A percentile compares a stretch with the other conserved stretches of the same genome.
These are phyloP conservation scores for Lycocorax pyrrhopterus DNA, from an alignment of 2,113 vertebrate genomes.

Conservation along the genomic window DNA sequence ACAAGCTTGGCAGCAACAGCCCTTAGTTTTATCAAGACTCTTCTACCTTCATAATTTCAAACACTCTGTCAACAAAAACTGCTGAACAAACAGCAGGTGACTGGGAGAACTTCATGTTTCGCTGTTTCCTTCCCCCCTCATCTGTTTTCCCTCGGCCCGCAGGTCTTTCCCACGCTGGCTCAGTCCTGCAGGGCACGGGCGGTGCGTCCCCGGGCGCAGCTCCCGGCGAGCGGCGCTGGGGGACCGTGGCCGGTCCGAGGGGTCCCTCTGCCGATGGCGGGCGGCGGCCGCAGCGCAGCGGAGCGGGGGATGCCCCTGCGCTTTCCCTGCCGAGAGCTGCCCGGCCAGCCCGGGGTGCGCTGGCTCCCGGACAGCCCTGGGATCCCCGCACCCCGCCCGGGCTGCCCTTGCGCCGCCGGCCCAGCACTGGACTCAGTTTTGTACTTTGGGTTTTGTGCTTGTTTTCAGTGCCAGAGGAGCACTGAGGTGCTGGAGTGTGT, in stretches of 20 bases:
- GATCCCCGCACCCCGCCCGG: background rate
- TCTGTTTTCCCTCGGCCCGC: background rate
- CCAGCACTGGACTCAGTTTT: fast-evolving
- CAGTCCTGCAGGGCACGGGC: background rate
- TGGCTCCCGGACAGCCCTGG: no score
- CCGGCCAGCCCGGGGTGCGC: background rate
- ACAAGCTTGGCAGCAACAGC: background rate
- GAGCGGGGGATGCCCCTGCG: background rate
- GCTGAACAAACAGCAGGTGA: background rate
- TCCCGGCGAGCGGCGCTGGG: background rate
- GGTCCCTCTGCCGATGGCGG: slow-evolving; percentile 34
- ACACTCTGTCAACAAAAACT: background rate
- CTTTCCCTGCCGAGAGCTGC: fast-evolving
- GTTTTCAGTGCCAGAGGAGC: background rate
- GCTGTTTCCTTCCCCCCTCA: background rate
- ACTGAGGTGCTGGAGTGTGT: fast-evolving
- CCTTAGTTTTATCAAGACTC: background rate
- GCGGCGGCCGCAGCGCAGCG: background rate
- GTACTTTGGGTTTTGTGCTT: fast-evolving
- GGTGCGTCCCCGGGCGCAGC: background rate
- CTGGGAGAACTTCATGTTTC: background rate
- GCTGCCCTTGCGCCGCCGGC: fast-evolving
- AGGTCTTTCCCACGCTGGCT: slow-evolving; percentile 39
- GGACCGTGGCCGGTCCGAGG: slow-evolving; percentile 9
- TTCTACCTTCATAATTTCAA: background rate